phyloP scores from a whole-genome alignment of 1,140 invertebrate species.

The Drosophila pectinifera region DNA sequence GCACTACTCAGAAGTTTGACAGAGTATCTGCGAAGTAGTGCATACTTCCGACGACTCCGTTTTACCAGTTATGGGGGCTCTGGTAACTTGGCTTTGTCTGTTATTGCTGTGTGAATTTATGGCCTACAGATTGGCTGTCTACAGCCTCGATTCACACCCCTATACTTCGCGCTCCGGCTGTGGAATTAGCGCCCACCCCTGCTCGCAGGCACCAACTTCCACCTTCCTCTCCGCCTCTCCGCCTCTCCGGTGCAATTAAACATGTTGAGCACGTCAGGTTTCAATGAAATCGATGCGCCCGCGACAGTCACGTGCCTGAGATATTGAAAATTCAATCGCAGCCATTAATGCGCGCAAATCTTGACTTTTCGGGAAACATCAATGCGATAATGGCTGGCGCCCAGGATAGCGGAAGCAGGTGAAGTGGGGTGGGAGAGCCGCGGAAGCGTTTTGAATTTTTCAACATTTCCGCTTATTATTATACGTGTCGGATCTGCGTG shows the following conservation, averaged over 20 bases:
- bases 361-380: conserved; percentile 73
- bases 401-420: conserved; percentile 10
- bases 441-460: conserved; percentile 80
- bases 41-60: background rate
- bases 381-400: conserved; percentile 75
- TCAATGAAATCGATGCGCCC: conserved; percentile 70
- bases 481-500: conserved; percentile 77
- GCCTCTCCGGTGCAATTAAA: conserved; percentile 66
- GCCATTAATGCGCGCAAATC: conserved; percentile 79
- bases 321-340: conserved; percentile 82
- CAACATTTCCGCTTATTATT: conserved; percentile 84
- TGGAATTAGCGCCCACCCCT: background rate
- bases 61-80: conserved; percentile 22
- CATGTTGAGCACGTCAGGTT: conserved; percentile 77
- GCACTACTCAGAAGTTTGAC: background rate
- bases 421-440: background rate
- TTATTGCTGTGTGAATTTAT: conserved; percentile 52
- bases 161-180: conserved; percentile 36
- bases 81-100: conserved; percentile 27
- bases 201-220: background rate
- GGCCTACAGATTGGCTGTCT: conserved; percentile 36
- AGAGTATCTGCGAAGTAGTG: background rate
- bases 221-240: background rate
- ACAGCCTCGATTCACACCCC: background rate
- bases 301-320: conserved; percentile 72